Evolutionary conservation across 2,113 vertebrate species (phyloP), one percentile per base, ranked within the genome.

Genomic region (Lagenorhynchus albirostris): DNA sequence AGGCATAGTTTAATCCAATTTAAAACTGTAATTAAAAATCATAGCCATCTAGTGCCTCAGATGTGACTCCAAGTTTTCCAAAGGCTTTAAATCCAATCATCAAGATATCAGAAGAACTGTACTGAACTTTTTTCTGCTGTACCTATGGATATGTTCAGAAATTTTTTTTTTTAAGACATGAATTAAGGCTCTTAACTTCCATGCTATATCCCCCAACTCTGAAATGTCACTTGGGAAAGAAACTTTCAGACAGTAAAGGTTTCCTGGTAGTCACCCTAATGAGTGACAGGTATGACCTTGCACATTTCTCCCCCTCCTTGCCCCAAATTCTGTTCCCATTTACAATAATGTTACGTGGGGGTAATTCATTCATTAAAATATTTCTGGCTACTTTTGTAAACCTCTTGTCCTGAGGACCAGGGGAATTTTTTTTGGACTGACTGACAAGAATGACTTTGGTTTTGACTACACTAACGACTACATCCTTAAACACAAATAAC

Each of bases 11-110:
- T 94, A 90, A 96, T 90, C 50, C 84, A 77, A 95, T 67, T 91
- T 77, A 95, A 97, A 96, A 25, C 36, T 88, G 68, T 94, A 95
- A 93, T 97, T 90, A 96, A 97, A 97, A 94, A 71, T 2, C 60
- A 9, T 36, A 84, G 83, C 55, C 67, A 96, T 41, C 38, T 31
- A 93, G 44, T 38, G 53, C 50, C 81, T 94, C 12, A 36, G 21
- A 81, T 44, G 25, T 53, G 23, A 94, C 67, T 60, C 20, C 20
- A 71, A 76, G 44, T 79, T 84, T 84, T 88, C 65, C 63, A 79
- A 95, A 80, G 62, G 17, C 73, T 79, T 86, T 65, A 70, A 18
- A 65, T 6, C 31, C 79, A 85, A 8, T 95, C 86, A 68, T 21
- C 82, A 97, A 94, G 29, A 82, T 10, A 74, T 2, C 15, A 67